These are phyloP conservation scores for Oenanthe oenanthe DNA, from an alignment of 2,113 vertebrate species.

Conservation along the genomic window DNA sequence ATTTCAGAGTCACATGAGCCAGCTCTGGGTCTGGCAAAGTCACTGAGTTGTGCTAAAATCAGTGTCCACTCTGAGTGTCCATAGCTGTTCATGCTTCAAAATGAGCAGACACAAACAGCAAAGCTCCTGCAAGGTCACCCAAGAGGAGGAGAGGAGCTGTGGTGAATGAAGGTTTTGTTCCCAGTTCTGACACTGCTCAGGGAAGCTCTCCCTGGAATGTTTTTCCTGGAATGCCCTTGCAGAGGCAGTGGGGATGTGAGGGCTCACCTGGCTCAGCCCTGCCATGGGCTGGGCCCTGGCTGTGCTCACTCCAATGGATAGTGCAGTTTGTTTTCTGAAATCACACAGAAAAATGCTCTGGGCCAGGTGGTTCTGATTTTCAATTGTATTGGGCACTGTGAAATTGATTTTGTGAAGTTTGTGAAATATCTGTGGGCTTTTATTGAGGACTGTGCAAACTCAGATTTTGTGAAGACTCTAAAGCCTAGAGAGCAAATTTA, in stretches of 20 bases:
- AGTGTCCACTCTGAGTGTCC: neutral
- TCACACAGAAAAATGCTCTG: neutral
- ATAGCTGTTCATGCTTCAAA: neutral
- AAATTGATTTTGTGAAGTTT: neutral
- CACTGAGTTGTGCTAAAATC: neutral
- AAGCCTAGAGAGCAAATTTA: neutral
- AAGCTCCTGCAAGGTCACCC: conserved; percentile 3
- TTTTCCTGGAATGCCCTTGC: neutral
- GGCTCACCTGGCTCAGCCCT: neutral
- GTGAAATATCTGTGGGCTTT: neutral
- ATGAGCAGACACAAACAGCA: neutral
- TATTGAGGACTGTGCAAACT: neutral
- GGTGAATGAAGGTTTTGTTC: conserved; percentile 9
- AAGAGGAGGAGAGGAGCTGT: neutral
- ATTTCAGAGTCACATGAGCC: neutral
- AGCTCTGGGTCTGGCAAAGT: neutral
- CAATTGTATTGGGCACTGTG: neutral
- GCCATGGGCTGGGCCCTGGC: neutral
- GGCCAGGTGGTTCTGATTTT: neutral
- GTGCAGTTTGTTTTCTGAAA: neutral
- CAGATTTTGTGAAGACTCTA: neutral
- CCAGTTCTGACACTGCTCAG: neutral
- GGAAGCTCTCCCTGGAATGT: neutral
- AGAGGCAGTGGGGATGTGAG: neutral
- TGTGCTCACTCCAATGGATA: neutral